Evolutionary conservation across 2,797 vertebrate species (phyloP).

Genomic region (Kryptopterus vitreolus): DNA sequence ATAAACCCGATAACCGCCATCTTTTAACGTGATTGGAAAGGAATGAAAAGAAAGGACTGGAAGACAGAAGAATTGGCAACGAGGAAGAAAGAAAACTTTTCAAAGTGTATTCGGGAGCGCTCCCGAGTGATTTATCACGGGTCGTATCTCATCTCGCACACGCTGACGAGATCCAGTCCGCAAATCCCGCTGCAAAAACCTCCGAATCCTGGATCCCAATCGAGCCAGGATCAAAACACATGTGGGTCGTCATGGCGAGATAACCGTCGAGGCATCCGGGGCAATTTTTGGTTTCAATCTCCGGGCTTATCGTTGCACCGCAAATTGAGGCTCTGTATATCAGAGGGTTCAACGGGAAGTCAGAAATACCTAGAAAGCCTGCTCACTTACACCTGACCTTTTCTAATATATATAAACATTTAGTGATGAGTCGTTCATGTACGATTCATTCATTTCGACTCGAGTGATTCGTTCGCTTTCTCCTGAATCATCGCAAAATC

Average conservation of each 20-base stretch:
- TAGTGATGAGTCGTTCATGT: too few species aligned
- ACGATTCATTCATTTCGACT: too few species aligned
- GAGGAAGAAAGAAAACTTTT: slow-evolving; percentile 56
- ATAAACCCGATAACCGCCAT: slow-evolving; percentile 62
- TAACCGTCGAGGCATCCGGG: slow-evolving; percentile 58
- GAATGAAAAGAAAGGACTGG: slow-evolving; percentile 36
- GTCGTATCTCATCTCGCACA: slow-evolving; percentile 60
- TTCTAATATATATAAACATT: too few species aligned
- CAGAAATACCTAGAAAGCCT: background rate
- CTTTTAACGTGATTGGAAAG: slow-evolving; percentile 55
- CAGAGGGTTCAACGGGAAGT: slow-evolving; percentile 58
- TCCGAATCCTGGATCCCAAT: slow-evolving; percentile 59
- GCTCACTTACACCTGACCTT: too few species aligned
- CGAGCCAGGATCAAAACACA: slow-evolving; percentile 65
- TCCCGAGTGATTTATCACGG: slow-evolving; percentile 65
- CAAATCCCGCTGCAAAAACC: slow-evolving; percentile 64
- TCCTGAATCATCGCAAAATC: too few species aligned
- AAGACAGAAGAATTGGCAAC: slow-evolving; percentile 4
- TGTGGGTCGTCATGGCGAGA: slow-evolving; percentile 57
- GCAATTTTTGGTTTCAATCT: slow-evolving; percentile 59
- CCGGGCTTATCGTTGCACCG: slow-evolving; percentile 58
- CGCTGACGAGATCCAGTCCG: slow-evolving; percentile 57
- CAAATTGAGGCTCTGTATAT: slow-evolving; percentile 56
- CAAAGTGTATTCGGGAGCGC: slow-evolving; percentile 45
- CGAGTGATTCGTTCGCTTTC: too few species aligned